Evolutionary conservation across 2,888 invertebrate genomes (phyloP).

Genomic region (Leptopilina myrica): DNA sequence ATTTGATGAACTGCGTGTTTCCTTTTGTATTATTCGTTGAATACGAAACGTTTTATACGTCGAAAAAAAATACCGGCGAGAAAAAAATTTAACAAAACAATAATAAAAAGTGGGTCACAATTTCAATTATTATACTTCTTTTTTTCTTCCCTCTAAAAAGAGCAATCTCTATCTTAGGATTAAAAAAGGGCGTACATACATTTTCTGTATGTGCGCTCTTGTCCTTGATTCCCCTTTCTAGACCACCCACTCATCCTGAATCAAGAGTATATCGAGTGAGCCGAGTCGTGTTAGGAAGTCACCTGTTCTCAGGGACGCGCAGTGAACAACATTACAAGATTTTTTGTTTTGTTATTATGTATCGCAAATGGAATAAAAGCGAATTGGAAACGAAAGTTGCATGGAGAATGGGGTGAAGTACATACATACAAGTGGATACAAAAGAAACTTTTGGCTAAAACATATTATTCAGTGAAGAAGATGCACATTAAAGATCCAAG

Average conservation of each 20-base stretch:
- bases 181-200: neutral
- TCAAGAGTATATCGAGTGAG: conserved; percentile 56
- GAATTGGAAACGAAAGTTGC: neutral
- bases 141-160: neutral
- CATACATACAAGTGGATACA: neutral
- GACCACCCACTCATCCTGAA: conserved; percentile 50
- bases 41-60: conserved; percentile 2
- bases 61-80: neutral
- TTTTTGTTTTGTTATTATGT: conserved; percentile 3
- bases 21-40: neutral
- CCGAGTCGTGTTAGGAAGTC: conserved; percentile 60
- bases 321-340: conserved; percentile 32
- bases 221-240: conserved; percentile 50
- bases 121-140: neutral
- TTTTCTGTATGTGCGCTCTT: conserved; percentile 33
- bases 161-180: too few species aligned
- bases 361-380: conserved; percentile 41
- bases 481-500: conserved; percentile 61
- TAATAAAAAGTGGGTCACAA: neutral
- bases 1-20: conserved; percentile 14
- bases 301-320: conserved; percentile 49
- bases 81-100: neutral
- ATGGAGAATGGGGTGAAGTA: neutral
- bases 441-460: conserved; percentile 52
- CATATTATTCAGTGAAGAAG: conserved; percentile 57